Percentiles rank a stretch among this genome's conserved stretches.
phyloP scores from a whole-genome alignment of 2,797 vertebrate genomes.

The Kryptopterus vitreolus region DNA sequence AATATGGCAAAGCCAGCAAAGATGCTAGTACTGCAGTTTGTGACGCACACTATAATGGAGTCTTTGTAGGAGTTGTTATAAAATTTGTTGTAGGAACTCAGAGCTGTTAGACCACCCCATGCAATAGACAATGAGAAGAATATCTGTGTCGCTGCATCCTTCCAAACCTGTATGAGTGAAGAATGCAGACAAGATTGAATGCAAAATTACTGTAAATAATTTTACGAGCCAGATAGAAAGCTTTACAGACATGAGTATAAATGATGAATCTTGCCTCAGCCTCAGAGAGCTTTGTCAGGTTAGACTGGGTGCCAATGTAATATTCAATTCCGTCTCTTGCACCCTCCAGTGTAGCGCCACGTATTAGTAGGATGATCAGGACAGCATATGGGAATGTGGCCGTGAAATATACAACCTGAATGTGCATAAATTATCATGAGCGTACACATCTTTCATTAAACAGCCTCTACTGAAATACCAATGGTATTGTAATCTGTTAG shows the following conservation, averaged over 20 bases:
- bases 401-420: slow-evolving; percentile 91
- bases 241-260: background rate
- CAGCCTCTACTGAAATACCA: background rate
- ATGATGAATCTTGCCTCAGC: slow-evolving; percentile 43
- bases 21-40: slow-evolving; percentile 87
- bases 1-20: slow-evolving; percentile 94
- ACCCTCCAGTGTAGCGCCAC: slow-evolving; percentile 87
- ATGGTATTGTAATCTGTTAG: background rate
- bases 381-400: slow-evolving; percentile 88
- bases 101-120: slow-evolving; percentile 85
- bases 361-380: slow-evolving; percentile 83
- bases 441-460: background rate
- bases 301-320: slow-evolving; percentile 88
- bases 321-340: slow-evolving; percentile 85
- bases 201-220: background rate
- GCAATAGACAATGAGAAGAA: slow-evolving; percentile 90
- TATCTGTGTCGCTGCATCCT: slow-evolving; percentile 92
- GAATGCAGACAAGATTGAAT: background rate
- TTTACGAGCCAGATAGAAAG: background rate
- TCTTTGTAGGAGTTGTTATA: slow-evolving; percentile 91
- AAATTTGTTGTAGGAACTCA: slow-evolving; percentile 95
- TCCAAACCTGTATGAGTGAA: slow-evolving; percentile 82
- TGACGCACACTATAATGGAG: slow-evolving; percentile 82
- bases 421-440: background rate
- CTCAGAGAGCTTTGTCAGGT: slow-evolving; percentile 62